phyloP scores from a whole-genome alignment of 2,888 invertebrate genomes.

The Hymenopus coronatus region DNA sequence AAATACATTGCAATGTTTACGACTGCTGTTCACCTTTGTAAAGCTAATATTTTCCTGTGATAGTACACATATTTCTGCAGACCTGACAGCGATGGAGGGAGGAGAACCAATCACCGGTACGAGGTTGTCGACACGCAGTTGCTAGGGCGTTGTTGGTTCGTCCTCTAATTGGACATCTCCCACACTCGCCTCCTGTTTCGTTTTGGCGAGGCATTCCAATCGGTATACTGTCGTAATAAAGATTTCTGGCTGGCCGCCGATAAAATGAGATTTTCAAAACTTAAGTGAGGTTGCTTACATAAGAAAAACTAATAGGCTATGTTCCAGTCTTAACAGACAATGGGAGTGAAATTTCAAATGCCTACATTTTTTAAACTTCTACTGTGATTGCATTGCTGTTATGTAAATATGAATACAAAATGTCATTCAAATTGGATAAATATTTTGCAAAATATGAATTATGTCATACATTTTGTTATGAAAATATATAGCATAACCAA shows the following conservation, averaged over 20 bases:
- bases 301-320: too few species aligned
- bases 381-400: too few species aligned
- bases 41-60: background rate
- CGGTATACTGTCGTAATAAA: background rate
- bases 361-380: too few species aligned
- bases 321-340: too few species aligned
- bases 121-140: background rate
- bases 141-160: background rate
- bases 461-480: too few species aligned
- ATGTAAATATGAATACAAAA: too few species aligned
- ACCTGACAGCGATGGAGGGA: background rate
- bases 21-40: background rate
- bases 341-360: too few species aligned
- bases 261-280: background rate
- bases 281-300: background rate
- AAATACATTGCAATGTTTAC: background rate
- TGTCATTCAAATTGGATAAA: too few species aligned
- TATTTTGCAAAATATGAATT: too few species aligned
- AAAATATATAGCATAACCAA: too few species aligned
- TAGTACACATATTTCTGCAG: too few species aligned
- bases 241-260: background rate
- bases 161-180: background rate
- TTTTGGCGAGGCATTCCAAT: background rate
- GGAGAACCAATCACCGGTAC: background rate
- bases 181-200: background rate